These are phyloP conservation scores for Altica lythri DNA, from an alignment of 2,888 invertebrate species.

Conservation along the genomic window DNA sequence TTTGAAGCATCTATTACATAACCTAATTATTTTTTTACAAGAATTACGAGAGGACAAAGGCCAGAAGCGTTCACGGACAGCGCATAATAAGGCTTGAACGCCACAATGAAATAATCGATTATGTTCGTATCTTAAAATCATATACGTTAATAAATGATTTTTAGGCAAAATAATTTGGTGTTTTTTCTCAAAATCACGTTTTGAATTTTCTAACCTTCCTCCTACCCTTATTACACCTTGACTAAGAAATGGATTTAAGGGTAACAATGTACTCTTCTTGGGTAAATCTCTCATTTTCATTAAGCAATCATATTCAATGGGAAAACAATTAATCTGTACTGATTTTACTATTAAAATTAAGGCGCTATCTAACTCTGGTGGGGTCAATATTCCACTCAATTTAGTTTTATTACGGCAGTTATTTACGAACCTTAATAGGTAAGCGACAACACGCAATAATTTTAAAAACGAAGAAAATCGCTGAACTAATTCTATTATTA, in stretches of 20 bases:
- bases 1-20: slow-evolving; percentile 37
- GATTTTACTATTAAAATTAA: not conserved
- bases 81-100: slow-evolving; percentile 25
- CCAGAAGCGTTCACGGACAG: slow-evolving; percentile 40
- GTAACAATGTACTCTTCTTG: slow-evolving; percentile 2
- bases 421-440: slow-evolving; percentile 1
- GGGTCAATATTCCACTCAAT: not conserved
- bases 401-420: slow-evolving; percentile 1
- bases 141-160: slow-evolving; percentile 25
- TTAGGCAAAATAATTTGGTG: slow-evolving; percentile 21
- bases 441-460: slow-evolving; percentile 1
- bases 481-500: not conserved
- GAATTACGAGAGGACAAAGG: slow-evolving; percentile 36
- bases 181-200: slow-evolving; percentile 19
- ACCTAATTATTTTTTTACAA: slow-evolving; percentile 32
- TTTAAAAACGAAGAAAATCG: slow-evolving; percentile 10
- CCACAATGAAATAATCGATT: slow-evolving; percentile 29
- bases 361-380: not conserved
- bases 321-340: not conserved
- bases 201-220: slow-evolving; percentile 21
- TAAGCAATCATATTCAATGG: not conserved
- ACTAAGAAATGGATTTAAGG: slow-evolving; percentile 20
- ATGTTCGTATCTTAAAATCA: slow-evolving; percentile 31
- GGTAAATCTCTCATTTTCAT: not conserved
- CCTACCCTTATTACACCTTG: slow-evolving; percentile 22